phyloP scores from a whole-genome alignment of 2,113 vertebrate genomes.

The Verasper variegatus region DNA sequence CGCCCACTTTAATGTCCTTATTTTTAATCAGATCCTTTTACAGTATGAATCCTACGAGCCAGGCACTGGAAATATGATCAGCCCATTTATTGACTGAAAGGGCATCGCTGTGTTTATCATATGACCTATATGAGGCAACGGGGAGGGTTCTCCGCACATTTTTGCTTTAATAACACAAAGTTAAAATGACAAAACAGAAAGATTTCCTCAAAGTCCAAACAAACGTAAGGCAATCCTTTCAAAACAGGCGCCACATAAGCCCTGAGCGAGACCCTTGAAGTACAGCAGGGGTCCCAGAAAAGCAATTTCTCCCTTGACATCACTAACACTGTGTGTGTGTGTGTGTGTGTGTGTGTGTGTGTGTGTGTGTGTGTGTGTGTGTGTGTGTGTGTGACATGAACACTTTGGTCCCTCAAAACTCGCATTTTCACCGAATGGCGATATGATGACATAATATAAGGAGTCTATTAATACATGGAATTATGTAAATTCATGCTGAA shows the following conservation, averaged over 20 bases:
- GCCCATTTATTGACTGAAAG: neutral
- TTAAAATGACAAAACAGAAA: slow-evolving; percentile 1
- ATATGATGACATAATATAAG: neutral
- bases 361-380: neutral
- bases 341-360: neutral
- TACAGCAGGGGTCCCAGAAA: slow-evolving; percentile 55
- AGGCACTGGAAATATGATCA: neutral
- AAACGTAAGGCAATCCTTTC: slow-evolving; percentile 33
- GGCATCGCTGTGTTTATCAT: slow-evolving; percentile 12
- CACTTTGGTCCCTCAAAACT: neutral
- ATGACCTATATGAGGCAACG: slow-evolving; percentile 13
- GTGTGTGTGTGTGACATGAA: slow-evolving; percentile 3
- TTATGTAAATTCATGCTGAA: no score
- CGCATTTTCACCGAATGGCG: neutral
- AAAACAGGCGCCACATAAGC: slow-evolving; percentile 64
- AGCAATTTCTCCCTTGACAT: slow-evolving; percentile 59
- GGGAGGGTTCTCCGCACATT: neutral
- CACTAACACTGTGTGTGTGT: slow-evolving; percentile 36
- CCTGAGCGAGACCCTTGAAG: slow-evolving; percentile 55
- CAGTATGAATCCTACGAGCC: neutral
- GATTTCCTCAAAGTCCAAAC: neutral
- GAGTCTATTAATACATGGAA: neutral
- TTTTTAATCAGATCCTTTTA: neutral
- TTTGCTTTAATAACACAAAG: slow-evolving; percentile 6
- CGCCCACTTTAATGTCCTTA: neutral